Conservation (phyloP, 1,140 invertebrate genomes). For the Nylanderia fulva region DNA sequence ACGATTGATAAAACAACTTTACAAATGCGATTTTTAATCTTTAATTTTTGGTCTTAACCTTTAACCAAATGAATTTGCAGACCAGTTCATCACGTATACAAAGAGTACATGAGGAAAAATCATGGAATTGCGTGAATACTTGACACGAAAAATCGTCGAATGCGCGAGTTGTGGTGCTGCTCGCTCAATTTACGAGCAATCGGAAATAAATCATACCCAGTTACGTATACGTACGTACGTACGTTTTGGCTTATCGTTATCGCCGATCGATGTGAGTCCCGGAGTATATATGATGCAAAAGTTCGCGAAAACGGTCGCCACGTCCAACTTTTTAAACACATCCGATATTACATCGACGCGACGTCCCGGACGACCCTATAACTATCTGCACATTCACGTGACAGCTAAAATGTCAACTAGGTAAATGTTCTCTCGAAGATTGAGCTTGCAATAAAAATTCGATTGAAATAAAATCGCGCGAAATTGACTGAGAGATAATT, state of each 20-base stretch:
- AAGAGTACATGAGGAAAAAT: slow-evolving; percentile 33
- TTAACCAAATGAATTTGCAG: background rate
- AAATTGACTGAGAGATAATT: background rate
- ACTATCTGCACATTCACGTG: slow-evolving; percentile 14
- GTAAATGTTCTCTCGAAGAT: too few relatives aligned
- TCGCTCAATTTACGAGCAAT: slow-evolving; percentile 68
- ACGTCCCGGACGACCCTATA: slow-evolving; percentile 21
- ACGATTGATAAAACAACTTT: background rate
- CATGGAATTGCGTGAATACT: slow-evolving; percentile 46
- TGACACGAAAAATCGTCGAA: slow-evolving; percentile 66
- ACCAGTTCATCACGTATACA: background rate
- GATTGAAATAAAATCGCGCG: background rate
- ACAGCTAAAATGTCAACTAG: slow-evolving; percentile 25
- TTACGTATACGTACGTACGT: slow-evolving; percentile 2
- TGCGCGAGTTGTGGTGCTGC: slow-evolving; percentile 26
- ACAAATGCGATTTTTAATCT: background rate
- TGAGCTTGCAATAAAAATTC: slow-evolving; percentile 21
- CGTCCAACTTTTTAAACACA: slow-evolving; percentile 42
- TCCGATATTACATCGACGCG: slow-evolving; percentile 23
- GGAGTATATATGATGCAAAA: slow-evolving; percentile 12
- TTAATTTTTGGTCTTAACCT: background rate
- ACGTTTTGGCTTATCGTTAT: slow-evolving; percentile 64
- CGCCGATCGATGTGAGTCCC: slow-evolving; percentile 54
- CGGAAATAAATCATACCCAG: slow-evolving; percentile 70
- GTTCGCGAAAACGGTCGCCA: slow-evolving; percentile 39